Evolutionary conservation across 2,797 vertebrate genomes (phyloP), one percentile per base, ranked within the genome.

Genomic region (Columba guinea): DNA sequence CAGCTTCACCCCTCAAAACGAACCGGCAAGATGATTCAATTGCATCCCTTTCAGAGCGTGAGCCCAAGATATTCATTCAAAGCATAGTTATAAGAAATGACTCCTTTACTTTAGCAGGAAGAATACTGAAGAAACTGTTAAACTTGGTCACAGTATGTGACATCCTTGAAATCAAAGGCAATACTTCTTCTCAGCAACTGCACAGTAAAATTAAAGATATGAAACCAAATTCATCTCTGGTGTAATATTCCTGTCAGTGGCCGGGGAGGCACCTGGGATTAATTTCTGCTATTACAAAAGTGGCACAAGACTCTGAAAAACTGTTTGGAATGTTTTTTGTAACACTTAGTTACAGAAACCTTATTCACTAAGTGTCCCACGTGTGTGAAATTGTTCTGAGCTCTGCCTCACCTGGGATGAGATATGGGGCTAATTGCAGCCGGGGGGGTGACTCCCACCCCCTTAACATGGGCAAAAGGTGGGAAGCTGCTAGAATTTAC

Each of bases 151-250:
- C 95, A 96, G 89, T 75, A 44, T 82, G 76, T 92, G 94, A 95
- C 84, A 95, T 94, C 94, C 90, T 94, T 96, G 94, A 95, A 96
- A 95, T 94, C 65, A 88, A 90, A 95, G 90, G 93, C 70, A 60
- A 95, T 96, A 35, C 67, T 89, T 94, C 94, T 94, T 90, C 75
- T 81, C 19, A 1, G 85, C 0, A 8, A 39, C 63, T 65, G 88
- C 89, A 79, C 67, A 49, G 87, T 56, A 85, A 93, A 96, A 92
- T 94, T 94, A 94, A 94, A 91, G 71, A 34, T 34, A 70, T 0
- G 10, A 71, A 93, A 59, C 41, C 79, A 90, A 88, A 94, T 96
- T 94, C 46, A 87, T 94, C 87, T 95, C 71, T 92, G 83, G 63
- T 26, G 88, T 62, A 82, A 93, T 60, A 37, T 74, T 79, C 92